These are phyloP conservation scores for Phyllopteryx taeniolatus DNA, from an alignment of 2,113 vertebrate species.

Conservation along the genomic window DNA sequence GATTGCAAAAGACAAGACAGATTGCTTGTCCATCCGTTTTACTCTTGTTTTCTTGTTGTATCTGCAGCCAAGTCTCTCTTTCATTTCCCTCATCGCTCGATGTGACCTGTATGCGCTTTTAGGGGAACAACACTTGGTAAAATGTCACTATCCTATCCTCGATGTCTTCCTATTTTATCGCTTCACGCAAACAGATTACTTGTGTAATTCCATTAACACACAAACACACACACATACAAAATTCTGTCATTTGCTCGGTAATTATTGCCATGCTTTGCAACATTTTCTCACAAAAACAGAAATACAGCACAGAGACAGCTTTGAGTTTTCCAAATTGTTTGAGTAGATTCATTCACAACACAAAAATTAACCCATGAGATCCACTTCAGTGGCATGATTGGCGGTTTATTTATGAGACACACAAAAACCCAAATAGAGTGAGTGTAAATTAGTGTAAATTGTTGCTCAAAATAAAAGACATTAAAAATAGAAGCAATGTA, in stretches of 20 bases:
- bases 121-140: conserved; percentile 41
- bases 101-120: conserved; percentile 50
- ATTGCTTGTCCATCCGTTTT: conserved; percentile 8
- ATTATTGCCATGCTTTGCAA: conserved; percentile 2
- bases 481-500: background rate
- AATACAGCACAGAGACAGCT: background rate
- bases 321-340: background rate
- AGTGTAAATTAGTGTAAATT: background rate
- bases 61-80: conserved; percentile 22
- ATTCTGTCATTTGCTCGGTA: background rate
- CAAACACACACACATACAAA: background rate
- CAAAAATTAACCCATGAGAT: background rate
- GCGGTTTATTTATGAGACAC: background rate
- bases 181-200: background rate
- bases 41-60: conserved; percentile 31
- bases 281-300: background rate
- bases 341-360: background rate
- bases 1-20: conserved; percentile 6
- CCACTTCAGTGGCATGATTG: background rate
- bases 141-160: conserved; percentile 49
- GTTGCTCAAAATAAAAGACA: background rate
- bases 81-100: conserved; percentile 35
- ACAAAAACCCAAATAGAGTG: background rate
- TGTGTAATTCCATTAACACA: background rate
- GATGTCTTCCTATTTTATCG: conserved; percentile 29